Conservation (phyloP, 2,113 vertebrate genomes). For the Leptosomus discolor region DNA sequence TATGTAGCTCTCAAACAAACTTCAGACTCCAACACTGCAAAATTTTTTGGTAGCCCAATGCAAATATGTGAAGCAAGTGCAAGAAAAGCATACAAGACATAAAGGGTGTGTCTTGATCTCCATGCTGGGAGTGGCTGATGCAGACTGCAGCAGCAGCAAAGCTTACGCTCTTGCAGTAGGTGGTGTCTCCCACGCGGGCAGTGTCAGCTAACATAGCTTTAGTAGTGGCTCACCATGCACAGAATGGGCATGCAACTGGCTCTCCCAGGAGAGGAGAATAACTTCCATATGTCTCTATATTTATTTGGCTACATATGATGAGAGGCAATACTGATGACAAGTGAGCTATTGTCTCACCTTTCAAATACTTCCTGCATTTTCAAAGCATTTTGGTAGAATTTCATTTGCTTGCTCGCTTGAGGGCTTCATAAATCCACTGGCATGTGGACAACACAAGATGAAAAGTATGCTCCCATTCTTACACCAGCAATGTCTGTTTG, state of each 20-base stretch:
- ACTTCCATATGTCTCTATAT: background rate
- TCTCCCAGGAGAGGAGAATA: background rate
- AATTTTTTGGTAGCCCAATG: background rate
- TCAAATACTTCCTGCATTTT: background rate
- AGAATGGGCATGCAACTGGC: background rate
- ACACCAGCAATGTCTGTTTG: background rate
- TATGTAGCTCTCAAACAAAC: background rate
- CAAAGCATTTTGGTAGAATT: background rate
- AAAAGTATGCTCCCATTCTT: background rate
- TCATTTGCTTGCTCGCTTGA: background rate
- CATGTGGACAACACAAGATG: background rate
- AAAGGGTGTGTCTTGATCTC: accelerated
- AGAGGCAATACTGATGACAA: background rate
- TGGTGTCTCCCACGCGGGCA: no score
- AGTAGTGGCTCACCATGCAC: background rate
- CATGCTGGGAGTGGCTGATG: background rate
- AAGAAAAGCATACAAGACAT: background rate
- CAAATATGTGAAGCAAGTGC: background rate
- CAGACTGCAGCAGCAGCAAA: background rate
- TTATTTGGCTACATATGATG: background rate
- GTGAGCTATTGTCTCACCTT: background rate
- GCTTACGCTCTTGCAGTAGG: background rate
- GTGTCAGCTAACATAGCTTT: background rate
- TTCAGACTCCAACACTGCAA: background rate
- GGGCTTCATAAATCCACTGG: background rate